Base-by-base conservation (phyloP, 2,113 vertebrate genomes). In the Pterophyllum scalare region DNA sequence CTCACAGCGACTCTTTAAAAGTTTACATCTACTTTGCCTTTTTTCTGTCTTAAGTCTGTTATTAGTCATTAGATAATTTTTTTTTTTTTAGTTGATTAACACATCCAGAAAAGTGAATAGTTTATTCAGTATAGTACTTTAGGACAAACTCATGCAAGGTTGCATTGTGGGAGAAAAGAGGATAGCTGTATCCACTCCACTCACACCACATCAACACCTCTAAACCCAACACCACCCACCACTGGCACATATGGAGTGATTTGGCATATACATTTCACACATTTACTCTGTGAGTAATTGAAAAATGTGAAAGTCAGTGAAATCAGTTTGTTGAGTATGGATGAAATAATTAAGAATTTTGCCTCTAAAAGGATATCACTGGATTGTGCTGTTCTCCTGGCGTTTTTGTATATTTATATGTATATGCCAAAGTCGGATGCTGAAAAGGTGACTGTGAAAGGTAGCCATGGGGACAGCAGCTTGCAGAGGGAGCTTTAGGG, bases 131-230 rank as follows among this genome's bases (percentile, higher is more conserved):
- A 54, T 52, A 60, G 72, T 54, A 49, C 49, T 49, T 64, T 54
- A 84, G 83, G 75, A 80, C 81, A 84, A 87, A 78, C 61, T 57
- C 94, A 95, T 95, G 94, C 95, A 93, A 81, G 88, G 86, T 85
- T 92, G 92, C 85, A 91, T 83, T 87, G 85, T 92, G 91, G 91
- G 79, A 85, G 82, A 84, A 82, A 87, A 85, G 84, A 84, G 80
- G 83, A 93, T 91, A 95, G 95, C 95, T 96, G 95, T 96, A 96
- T 96, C 95, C 93, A 95, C 93, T 95, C 91, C 94, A 94, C 93
- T 83, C 90, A 93, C 74, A 86, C 91, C 91, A 91, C 89, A 85
- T 77, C 88, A 88, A 87, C 84, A 87, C 80, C 64, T 90, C 89
- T 86, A 79, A 91, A 90, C 90, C 89, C 90, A 89, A 82, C 84